phyloP scores from a whole-genome alignment of 2,888 invertebrate genomes.

The Thymelicus acteon region DNA sequence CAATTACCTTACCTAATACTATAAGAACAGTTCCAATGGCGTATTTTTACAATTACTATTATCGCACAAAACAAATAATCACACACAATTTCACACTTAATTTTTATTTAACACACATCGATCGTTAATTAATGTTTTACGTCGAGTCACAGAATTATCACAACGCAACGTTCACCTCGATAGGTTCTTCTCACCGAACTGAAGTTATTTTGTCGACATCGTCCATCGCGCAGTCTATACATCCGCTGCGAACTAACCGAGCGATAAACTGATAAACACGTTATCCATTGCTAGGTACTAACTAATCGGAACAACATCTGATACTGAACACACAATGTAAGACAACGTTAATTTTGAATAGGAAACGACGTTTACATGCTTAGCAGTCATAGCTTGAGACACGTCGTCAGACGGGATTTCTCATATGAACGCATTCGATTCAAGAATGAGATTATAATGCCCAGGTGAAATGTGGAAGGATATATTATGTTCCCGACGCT shows the following conservation, averaged over 20 bases:
- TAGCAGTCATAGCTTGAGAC: constrained; percentile 51
- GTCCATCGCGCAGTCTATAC: constrained; percentile 44
- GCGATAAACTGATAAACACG: constrained; percentile 49
- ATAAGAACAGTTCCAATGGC: constrained; percentile 18
- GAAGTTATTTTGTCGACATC: constrained; percentile 70
- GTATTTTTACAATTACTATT: not conserved
- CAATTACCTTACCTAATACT: constrained; percentile 7
- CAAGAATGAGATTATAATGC: constrained; percentile 70
- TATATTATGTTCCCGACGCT: constrained; percentile 45
- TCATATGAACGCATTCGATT: constrained; percentile 77
- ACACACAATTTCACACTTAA: constrained; percentile 31
- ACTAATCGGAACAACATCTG: not conserved
- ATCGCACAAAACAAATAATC: constrained; percentile 24
- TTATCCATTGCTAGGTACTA: constrained; percentile 56
- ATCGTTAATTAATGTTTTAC: constrained; percentile 6
- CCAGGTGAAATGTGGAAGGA: constrained; percentile 58
- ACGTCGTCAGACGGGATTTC: constrained; percentile 68
- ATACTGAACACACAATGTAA: constrained; percentile 9
- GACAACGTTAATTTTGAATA: not conserved
- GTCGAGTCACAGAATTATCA: constrained; percentile 30
- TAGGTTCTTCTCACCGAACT: constrained; percentile 68
- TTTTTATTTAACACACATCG: constrained; percentile 28
- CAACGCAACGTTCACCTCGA: constrained; percentile 61
- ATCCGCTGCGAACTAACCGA: constrained; percentile 42
- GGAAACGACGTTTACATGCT: constrained; percentile 20